phyloP scores from a whole-genome alignment of 2,888 invertebrate genomes.

The Caenorhabditis angaria region DNA sequence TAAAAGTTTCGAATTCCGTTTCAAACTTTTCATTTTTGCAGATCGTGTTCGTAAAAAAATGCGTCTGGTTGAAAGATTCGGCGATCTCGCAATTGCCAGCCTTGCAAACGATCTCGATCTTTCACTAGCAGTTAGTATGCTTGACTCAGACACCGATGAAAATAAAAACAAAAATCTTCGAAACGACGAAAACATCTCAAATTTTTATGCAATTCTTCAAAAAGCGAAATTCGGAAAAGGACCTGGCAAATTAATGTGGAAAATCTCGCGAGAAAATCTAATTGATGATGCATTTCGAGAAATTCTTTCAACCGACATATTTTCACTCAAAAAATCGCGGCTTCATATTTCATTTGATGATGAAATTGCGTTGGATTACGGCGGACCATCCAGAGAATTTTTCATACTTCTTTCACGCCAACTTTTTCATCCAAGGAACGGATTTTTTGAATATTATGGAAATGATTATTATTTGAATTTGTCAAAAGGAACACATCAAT shows the following conservation, averaged over 20 bases:
- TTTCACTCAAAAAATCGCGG: conserved; percentile 92
- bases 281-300: conserved; percentile 94
- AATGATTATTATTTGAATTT: conserved; percentile 96
- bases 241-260: conserved; percentile 88
- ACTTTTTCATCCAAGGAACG: conserved; percentile 97
- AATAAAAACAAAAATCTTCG: conserved; percentile 13
- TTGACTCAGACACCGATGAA: conserved; percentile 27
- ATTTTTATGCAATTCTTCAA: conserved; percentile 92
- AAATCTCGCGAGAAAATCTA: conserved; percentile 87
- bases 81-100: conserved; percentile 82
- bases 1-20: not conserved
- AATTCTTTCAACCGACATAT: conserved; percentile 94
- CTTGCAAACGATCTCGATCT: conserved; percentile 92
- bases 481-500: conserved; percentile 75
- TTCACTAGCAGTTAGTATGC: conserved; percentile 81
- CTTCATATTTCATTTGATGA: conserved; percentile 86
- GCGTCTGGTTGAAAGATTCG: conserved; percentile 54
- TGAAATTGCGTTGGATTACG: conserved; percentile 96
- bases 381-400: conserved; percentile 95
- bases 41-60: conserved; percentile 51
- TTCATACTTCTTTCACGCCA: conserved; percentile 96
- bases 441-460: conserved; percentile 95
- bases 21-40: not conserved
- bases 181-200: conserved; percentile 80
- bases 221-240: conserved; percentile 96